A percentile compares a stretch with the other conserved stretches of the same genome.
These are phyloP conservation scores for Mustela nigripes DNA, from an alignment of 2,113 vertebrate species.

Conservation along the genomic window DNA sequence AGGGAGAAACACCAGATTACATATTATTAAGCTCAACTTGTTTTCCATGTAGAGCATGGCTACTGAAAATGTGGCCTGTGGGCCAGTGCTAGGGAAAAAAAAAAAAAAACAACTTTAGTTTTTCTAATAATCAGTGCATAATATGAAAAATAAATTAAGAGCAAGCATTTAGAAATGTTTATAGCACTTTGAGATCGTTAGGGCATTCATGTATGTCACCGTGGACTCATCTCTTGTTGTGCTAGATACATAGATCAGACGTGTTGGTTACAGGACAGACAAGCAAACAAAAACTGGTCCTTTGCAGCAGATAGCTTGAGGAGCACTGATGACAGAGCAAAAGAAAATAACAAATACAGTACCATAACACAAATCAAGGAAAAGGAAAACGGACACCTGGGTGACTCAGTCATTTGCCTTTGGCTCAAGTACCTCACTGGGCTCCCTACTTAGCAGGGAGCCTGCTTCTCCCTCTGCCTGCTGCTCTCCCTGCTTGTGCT, in stretches of 20 bases:
- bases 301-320: background rate
- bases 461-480: background rate
- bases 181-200: background rate
- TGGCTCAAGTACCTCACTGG: too few relatives aligned
- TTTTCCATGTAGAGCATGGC: background rate
- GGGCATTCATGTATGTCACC: background rate
- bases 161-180: conserved; percentile 5
- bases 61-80: background rate
- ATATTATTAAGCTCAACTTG: background rate
- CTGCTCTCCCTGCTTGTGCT: background rate
- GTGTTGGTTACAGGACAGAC: background rate
- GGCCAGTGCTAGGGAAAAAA: background rate
- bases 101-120: background rate
- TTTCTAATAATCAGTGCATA: background rate
- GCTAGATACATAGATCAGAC: background rate
- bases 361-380: background rate
- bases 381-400: background rate
- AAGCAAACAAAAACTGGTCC: background rate
- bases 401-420: background rate
- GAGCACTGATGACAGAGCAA: background rate
- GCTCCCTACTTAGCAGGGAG: too few relatives aligned
- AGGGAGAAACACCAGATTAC: background rate
- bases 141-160: conserved; percentile 25
- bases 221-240: background rate
- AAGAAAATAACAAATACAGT: background rate